Percentiles rank a stretch among this genome's conserved stretches.
phyloP scores from a whole-genome alignment of 2,888 invertebrate species.

The Deroplatys truncata region DNA sequence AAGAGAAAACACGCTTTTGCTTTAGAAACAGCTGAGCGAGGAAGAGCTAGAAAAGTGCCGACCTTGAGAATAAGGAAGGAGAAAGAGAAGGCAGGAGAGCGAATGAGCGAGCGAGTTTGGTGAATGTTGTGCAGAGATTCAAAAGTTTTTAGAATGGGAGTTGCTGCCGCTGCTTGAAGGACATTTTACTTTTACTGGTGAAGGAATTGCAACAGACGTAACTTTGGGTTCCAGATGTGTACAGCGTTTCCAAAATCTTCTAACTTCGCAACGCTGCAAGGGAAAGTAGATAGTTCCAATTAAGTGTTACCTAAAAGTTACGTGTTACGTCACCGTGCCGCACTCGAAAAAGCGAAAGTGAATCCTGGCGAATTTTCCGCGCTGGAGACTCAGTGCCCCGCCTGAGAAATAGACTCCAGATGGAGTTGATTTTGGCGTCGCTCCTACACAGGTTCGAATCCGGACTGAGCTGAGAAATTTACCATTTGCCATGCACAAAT shows the following conservation, averaged over 20 bases:
- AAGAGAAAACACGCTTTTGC: background rate
- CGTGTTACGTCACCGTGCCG: constrained; percentile 4
- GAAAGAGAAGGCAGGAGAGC: background rate
- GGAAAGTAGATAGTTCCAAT: constrained; percentile 3
- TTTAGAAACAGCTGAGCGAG: background rate
- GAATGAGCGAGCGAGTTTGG: background rate
- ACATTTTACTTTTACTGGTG: background rate
- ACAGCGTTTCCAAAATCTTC: background rate
- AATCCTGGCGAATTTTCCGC: background rate
- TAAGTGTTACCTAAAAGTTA: constrained; percentile 16
- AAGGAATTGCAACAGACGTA: background rate
- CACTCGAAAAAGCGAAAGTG: background rate
- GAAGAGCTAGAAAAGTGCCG: background rate
- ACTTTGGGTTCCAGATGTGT: background rate
- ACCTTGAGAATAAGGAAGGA: background rate
- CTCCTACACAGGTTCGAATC: background rate
- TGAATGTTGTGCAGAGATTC: background rate
- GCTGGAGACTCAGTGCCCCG: background rate
- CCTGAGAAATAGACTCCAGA: background rate
- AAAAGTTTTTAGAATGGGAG: background rate
- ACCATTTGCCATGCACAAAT: no score
- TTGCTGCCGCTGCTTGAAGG: background rate
- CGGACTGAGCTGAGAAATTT: background rate
- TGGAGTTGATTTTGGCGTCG: no score
- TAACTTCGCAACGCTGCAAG: background rate